These are phyloP conservation scores for Tinea pellionella DNA, from an alignment of 2,888 invertebrate species.

Conservation along the genomic window DNA sequence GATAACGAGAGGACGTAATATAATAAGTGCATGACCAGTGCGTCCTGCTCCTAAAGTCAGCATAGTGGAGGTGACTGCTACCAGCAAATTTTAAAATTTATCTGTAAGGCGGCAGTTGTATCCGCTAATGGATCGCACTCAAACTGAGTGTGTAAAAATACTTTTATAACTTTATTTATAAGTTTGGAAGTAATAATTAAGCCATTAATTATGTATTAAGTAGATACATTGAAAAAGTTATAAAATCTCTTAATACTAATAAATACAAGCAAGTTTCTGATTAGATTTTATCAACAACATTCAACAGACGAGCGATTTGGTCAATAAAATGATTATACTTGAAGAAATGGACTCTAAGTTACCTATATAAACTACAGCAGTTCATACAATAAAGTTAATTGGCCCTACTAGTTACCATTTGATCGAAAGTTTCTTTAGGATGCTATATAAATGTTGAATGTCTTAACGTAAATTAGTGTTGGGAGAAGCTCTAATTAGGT, in stretches of 20 bases:
- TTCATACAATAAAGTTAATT: not conserved
- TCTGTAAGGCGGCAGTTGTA: too few species aligned
- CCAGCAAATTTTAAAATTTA: too few species aligned
- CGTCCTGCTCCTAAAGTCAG: too few species aligned
- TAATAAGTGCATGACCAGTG: too few species aligned
- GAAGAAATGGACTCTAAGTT: not conserved
- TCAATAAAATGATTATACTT: not conserved
- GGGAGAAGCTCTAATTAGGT: constrained; percentile 7
- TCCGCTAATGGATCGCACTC: too few species aligned
- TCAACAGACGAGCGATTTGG: not conserved
- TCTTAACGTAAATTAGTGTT: not conserved
- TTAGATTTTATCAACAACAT: not conserved
- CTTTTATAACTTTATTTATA: not conserved
- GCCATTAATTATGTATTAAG: not conserved
- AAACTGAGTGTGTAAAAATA: too few species aligned
- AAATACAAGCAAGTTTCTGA: not conserved
- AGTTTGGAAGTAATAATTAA: not conserved
- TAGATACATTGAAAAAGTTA: not conserved
- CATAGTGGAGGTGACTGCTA: too few species aligned
- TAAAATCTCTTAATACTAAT: not conserved
- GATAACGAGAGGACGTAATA: too few species aligned
- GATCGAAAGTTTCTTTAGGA: not conserved
- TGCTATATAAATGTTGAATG: not conserved
- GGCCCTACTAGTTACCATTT: not conserved
- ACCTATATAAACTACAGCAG: not conserved